Percentiles rank a stretch among this genome's conserved stretches.
Conservation (phyloP, 2,888 invertebrate genomes). For the Unio pictorum region DNA sequence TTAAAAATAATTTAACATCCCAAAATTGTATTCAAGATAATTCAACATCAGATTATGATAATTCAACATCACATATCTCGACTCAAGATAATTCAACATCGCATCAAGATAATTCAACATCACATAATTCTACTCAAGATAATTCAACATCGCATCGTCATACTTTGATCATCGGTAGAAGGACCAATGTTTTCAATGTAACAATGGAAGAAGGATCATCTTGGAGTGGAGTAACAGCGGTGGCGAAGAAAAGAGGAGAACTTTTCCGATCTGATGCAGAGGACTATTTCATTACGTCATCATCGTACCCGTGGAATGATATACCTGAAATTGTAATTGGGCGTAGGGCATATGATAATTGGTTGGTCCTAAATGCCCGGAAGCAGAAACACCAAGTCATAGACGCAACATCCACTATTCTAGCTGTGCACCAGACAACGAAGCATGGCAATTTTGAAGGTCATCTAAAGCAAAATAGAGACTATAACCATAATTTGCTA, state of each 20-base stretch:
- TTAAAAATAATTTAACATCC: background rate
- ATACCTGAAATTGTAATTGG: slow-evolving; percentile 62
- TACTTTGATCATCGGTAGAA: slow-evolving; percentile 40
- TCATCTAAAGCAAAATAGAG: slow-evolving; percentile 35
- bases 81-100: too few relatives aligned
- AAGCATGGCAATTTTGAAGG: slow-evolving; percentile 53
- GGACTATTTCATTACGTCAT: slow-evolving; percentile 57
- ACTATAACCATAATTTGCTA: slow-evolving; percentile 50
- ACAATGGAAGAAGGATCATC: slow-evolving; percentile 37
- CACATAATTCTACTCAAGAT: too few relatives aligned
- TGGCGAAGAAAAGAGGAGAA: slow-evolving; percentile 41
- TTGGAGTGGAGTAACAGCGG: slow-evolving; percentile 26
- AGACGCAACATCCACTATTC: slow-evolving; percentile 50
- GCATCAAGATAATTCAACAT: background rate
- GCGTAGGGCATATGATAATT: slow-evolving; percentile 60
- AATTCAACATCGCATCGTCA: slow-evolving; percentile 13
- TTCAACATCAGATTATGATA: too few relatives aligned
- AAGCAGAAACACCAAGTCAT: slow-evolving; percentile 43
- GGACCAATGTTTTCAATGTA: slow-evolving; percentile 51
- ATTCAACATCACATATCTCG: too few relatives aligned
- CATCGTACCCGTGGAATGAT: slow-evolving; percentile 52
- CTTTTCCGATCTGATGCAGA: slow-evolving; percentile 53
- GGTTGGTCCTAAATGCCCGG: slow-evolving; percentile 54
- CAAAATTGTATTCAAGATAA: too few relatives aligned
- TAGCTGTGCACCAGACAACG: slow-evolving; percentile 61